Base-by-base conservation (phyloP, 2,113 vertebrate species). In the Fregata magnificens region DNA sequence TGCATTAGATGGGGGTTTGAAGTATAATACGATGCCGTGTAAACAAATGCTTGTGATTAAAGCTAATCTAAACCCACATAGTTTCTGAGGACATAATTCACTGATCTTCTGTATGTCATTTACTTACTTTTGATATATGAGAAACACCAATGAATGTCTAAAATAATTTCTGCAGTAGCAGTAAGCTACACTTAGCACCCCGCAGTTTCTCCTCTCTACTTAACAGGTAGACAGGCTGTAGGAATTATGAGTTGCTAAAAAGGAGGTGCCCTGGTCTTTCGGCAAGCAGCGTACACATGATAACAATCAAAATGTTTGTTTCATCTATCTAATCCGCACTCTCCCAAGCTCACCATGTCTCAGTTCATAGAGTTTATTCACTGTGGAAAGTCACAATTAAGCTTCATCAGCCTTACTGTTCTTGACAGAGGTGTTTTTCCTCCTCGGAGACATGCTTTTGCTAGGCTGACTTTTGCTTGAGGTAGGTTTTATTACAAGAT, bases 331-430 rank as follows among this genome's bases (percentile, higher is more conserved):
- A 63, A 69, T 53, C 38, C 0, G 0, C 44, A 52, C 38, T 44
- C 22, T 59, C 56, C 40, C 47, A 47, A 42, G 40, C 14, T 86
- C 40, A 6, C 52, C 26, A 45, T 0, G 0, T 71, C 32, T 70
- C 74, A 82, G 38, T 40, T 72, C 4, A 10, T 24, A 24, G 12
- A 7, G 2, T 42, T 52, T 52, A 85, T 65, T 78, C 69, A 26
- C 11, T 32, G 34, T 42, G 34, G 24, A 29, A 74, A 78, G 34
- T 38, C 65, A 85, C 13, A 70, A 11, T 1, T 70, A 66, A 82
- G 40, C 42, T 73, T 78, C 29, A 61, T 69, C 31, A 82, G 26
- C 52, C 34, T 70, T 29, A 76, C 14, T 85, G 1, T 29, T 20
- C 24, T 56, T 56, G 26, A 47, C 8, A 63, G 18, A 19, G 86